These are phyloP conservation scores for Orthonevra nobilis DNA, from an alignment of 2,888 invertebrate species.

Conservation along the genomic window DNA sequence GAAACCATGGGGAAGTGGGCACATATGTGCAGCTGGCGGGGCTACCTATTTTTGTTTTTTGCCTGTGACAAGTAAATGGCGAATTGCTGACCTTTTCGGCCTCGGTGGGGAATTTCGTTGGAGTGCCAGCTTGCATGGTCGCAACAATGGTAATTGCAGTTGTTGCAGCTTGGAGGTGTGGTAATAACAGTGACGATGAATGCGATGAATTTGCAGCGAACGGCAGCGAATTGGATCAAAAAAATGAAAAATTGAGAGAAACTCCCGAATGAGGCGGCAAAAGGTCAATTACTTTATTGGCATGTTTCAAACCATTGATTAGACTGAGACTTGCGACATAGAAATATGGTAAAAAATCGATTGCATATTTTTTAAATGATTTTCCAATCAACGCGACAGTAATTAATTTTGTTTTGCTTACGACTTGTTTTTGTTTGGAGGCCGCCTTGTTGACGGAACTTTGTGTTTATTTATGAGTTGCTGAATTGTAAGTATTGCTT, in stretches of 20 bases:
- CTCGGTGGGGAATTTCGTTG: slow-evolving; percentile 54
- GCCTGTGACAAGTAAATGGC: slow-evolving; percentile 50
- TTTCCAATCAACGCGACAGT: too few species aligned
- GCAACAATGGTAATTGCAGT: slow-evolving; percentile 27
- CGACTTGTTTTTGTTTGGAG: too few species aligned
- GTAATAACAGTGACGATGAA: slow-evolving; percentile 56
- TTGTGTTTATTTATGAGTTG: too few species aligned
- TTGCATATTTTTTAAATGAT: too few species aligned
- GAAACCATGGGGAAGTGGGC: slow-evolving; percentile 18
- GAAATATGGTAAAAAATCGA: too few species aligned
- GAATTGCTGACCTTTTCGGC: slow-evolving; percentile 56
- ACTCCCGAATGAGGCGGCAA: slow-evolving; percentile 24
- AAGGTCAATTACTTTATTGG: slow-evolving; percentile 57
- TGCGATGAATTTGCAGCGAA: slow-evolving; percentile 36
- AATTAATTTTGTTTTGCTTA: too few species aligned
- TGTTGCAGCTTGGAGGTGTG: slow-evolving; percentile 48
- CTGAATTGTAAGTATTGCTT: too few species aligned
- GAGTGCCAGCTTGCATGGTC: slow-evolving; percentile 47
- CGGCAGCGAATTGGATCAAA: slow-evolving; percentile 62
- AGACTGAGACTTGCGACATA: not conserved
- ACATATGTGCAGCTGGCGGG: not conserved
- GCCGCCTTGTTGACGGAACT: too few species aligned
- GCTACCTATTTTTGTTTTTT: too few species aligned
- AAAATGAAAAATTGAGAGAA: slow-evolving; percentile 58
- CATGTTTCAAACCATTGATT: slow-evolving; percentile 4